Evolutionary conservation across 2,888 invertebrate genomes (phyloP).

Genomic region (Capitulum mitella): DNA sequence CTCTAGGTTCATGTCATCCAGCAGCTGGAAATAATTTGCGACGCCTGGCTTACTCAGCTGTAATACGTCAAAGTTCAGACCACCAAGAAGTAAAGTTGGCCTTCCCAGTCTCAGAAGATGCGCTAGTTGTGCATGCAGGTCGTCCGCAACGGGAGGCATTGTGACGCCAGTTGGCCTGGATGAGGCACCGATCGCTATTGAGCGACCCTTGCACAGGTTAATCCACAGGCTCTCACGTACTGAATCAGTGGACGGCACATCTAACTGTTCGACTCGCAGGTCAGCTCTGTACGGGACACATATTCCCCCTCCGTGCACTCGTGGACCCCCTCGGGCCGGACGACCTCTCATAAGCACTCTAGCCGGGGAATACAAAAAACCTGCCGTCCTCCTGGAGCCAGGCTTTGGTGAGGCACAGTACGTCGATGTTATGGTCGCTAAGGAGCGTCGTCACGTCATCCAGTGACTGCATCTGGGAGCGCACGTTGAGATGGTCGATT

Average conservation of each 20-base stretch:
- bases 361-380: neutral
- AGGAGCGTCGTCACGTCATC: neutral
- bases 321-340: neutral
- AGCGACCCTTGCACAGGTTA: neutral
- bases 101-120: neutral
- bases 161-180: neutral
- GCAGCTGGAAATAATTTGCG: neutral
- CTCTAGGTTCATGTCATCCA: neutral
- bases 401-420: no score
- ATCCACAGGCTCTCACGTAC: neutral
- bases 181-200: neutral
- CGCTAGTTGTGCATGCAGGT: neutral
- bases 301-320: neutral
- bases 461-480: neutral
- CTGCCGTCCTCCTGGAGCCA: neutral
- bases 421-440: neutral
- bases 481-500: no score
- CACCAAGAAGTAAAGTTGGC: neutral
- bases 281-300: neutral
- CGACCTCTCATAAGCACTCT: neutral
- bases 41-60: neutral
- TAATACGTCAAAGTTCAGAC: neutral
- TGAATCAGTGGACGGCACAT: neutral
- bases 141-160: neutral
- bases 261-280: neutral